Conservation (phyloP, 2,797 vertebrate species). For the Darevskia mixta region DNA sequence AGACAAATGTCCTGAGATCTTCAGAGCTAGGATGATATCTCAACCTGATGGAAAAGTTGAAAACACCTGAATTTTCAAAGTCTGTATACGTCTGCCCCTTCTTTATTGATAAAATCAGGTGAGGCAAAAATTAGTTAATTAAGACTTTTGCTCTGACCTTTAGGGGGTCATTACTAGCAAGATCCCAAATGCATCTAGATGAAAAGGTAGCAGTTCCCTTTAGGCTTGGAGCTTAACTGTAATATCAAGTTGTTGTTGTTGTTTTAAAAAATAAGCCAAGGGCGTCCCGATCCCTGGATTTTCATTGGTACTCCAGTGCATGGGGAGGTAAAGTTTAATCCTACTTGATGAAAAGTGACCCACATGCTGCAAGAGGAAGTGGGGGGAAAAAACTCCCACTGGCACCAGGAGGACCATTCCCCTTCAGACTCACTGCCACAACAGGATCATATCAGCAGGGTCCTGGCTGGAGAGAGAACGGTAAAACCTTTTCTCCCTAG, state of each 20-base stretch:
- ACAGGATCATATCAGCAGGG: neutral
- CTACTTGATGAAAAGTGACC: neutral
- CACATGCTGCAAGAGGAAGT: neutral
- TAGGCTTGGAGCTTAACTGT: too few species aligned
- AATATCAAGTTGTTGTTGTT: too few species aligned
- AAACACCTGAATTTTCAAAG: neutral
- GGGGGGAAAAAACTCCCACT: neutral
- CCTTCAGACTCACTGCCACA: neutral
- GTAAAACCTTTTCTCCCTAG: neutral
- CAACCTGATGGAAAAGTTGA: neutral
- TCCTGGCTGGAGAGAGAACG: neutral
- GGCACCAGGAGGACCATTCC: neutral
- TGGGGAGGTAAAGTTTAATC: neutral
- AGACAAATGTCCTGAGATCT: neutral
- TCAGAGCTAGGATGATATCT: neutral
- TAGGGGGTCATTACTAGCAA: neutral
- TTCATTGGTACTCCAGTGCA: too few species aligned
- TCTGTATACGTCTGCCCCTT: neutral
- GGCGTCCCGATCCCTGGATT: too few species aligned
- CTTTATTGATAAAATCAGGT: neutral
- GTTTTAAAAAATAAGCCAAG: too few species aligned
- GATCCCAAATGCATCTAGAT: neutral
- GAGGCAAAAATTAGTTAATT: neutral
- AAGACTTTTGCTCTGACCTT: neutral
- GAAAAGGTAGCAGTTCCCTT: neutral